Evolutionary conservation across 2,797 vertebrate species (phyloP).

Genomic region (Limnodromus scolopaceus): DNA sequence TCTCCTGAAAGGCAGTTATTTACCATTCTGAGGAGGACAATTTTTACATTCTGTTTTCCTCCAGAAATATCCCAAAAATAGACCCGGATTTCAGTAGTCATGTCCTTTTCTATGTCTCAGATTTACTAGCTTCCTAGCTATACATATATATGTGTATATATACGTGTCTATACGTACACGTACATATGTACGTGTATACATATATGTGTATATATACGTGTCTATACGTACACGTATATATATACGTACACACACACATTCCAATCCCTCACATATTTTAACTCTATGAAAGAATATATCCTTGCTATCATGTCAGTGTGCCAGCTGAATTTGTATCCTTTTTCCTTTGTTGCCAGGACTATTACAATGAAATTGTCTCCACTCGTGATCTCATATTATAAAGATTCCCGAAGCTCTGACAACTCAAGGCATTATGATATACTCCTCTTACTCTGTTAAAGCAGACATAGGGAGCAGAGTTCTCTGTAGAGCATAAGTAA

Average conservation of each 20-base stretch:
- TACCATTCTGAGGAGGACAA: neutral
- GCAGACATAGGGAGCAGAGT: conserved; percentile 65
- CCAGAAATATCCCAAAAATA: neutral
- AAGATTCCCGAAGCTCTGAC: conserved; percentile 60
- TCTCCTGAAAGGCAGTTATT: conserved; percentile 44
- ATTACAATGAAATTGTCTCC: conserved; percentile 62
- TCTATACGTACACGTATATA: no score
- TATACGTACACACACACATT: neutral
- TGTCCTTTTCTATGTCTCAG: neutral
- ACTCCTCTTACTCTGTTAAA: conserved; percentile 56
- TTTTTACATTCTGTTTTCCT: neutral
- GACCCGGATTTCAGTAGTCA: neutral
- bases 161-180: rapidly evolving
- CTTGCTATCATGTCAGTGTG: conserved; percentile 13
- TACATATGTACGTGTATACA: no score
- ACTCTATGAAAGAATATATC: neutral
- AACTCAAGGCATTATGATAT: conserved; percentile 72
- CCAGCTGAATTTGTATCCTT: conserved; percentile 30
- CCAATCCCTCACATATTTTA: neutral
- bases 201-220: no score
- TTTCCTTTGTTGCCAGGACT: conserved; percentile 56
- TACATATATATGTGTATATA: rapidly evolving
- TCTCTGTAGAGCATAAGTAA: conserved; percentile 72
- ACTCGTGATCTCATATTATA: conserved; percentile 67
- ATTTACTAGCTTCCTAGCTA: neutral